Conservation (phyloP, 2,888 invertebrate genomes). For the Scelioninae gen. 2 region DNA sequence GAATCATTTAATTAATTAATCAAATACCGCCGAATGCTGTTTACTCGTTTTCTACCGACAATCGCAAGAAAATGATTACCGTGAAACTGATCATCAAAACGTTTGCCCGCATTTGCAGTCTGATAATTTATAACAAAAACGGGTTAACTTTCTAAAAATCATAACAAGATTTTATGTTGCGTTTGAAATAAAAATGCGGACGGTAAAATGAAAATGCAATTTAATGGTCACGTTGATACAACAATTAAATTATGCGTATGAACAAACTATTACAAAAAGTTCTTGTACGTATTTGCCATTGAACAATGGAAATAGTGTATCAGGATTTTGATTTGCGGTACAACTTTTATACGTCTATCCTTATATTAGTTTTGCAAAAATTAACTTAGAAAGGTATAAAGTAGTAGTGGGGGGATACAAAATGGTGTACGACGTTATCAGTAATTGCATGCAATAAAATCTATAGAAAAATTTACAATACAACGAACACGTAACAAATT, state of each 20-base stretch:
- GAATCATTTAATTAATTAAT: neutral
- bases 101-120: slow-evolving; percentile 36
- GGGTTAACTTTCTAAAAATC: slow-evolving; percentile 30
- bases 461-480: too few species aligned
- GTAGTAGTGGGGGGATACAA: too few species aligned
- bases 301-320: neutral
- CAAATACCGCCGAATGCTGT: neutral
- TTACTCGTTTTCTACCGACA: slow-evolving; percentile 30
- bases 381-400: too few species aligned
- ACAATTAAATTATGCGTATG: slow-evolving; percentile 21
- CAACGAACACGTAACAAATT: too few species aligned
- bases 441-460: too few species aligned
- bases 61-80: slow-evolving; percentile 19
- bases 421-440: too few species aligned
- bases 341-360: neutral
- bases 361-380: too few species aligned
- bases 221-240: slow-evolving; percentile 2
- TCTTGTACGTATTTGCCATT: slow-evolving; percentile 1
- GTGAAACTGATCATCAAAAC: slow-evolving; percentile 34
- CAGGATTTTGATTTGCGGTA: too few species aligned
- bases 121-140: slow-evolving; percentile 31
- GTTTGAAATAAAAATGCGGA: slow-evolving; percentile 28
- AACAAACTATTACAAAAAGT: slow-evolving; percentile 20
- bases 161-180: slow-evolving; percentile 19
- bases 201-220: slow-evolving; percentile 7